These are phyloP conservation scores for Hyperoplus immaculatus DNA, from an alignment of 2,797 vertebrate species.

Conservation along the genomic window DNA sequence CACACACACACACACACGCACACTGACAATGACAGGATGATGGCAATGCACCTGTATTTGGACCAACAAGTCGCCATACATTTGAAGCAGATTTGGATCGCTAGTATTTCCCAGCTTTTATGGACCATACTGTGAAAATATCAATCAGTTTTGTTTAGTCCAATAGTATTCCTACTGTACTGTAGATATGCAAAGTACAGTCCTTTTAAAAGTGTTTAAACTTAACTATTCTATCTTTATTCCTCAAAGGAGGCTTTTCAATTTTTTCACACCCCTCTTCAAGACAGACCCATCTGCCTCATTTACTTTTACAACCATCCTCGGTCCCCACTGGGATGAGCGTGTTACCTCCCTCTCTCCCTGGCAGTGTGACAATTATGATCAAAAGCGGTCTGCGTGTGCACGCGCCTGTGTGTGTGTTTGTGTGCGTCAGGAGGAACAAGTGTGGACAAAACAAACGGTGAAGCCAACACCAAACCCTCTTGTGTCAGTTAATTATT, in stretches of 20 bases:
- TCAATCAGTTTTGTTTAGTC: slow-evolving; percentile 21
- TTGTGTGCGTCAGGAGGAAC: slow-evolving; percentile 49
- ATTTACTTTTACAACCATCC: slow-evolving; percentile 76
- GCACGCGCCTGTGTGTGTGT: slow-evolving; percentile 20
- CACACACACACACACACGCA: slow-evolving; percentile 35
- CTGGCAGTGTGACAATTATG: slow-evolving; percentile 71
- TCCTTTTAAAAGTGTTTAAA: slow-evolving; percentile 46
- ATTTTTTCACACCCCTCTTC: slow-evolving; percentile 42
- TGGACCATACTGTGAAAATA: slow-evolving; percentile 1
- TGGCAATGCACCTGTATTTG: slow-evolving; percentile 50
- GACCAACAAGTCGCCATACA: slow-evolving; percentile 13
- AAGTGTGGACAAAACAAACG: slow-evolving; percentile 76
- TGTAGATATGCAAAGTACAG: background rate
- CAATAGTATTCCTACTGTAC: slow-evolving; percentile 23
- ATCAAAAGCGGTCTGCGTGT: slow-evolving; percentile 69
- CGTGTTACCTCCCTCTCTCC: slow-evolving; percentile 64
- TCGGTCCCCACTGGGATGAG: slow-evolving; percentile 63
- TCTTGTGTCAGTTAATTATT: slow-evolving; percentile 76
- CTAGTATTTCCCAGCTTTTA: background rate
- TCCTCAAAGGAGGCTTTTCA: slow-evolving; percentile 60
- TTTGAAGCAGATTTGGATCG: slow-evolving; percentile 6
- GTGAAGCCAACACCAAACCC: slow-evolving; percentile 66
- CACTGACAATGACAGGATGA: slow-evolving; percentile 36
- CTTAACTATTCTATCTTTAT: slow-evolving; percentile 48
- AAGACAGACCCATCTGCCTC: slow-evolving; percentile 76